Conservation (phyloP, 2,113 vertebrate genomes). For the Chrysochloris asiatica region DNA sequence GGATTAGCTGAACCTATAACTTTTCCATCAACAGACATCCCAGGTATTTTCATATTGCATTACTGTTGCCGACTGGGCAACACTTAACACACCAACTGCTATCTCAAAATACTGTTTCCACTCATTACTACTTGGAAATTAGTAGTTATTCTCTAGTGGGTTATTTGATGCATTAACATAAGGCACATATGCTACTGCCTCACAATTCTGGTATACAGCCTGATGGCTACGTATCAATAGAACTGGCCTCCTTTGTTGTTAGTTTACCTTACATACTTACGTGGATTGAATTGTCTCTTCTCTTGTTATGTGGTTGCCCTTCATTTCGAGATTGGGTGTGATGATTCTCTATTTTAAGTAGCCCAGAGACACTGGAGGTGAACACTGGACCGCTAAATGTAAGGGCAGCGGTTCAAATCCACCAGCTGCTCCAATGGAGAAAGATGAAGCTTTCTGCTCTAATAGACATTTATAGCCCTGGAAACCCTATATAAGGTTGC, state of each 20-base stretch:
- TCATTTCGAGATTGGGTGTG: not conserved
- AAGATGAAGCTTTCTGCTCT: no score
- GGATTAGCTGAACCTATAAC: not conserved
- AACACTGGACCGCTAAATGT: no score
- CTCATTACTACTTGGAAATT: not conserved
- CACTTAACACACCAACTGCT: no score
- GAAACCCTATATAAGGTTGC: no score
- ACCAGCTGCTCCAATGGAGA: no score
- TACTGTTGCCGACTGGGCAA: no score
- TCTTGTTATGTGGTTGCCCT: not conserved
- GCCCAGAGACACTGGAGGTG: no score
- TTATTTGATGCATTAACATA: not conserved
- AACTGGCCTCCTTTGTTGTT: not conserved
- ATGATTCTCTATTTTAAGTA: not conserved
- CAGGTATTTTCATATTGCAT: not conserved
- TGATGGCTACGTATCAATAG: not conserved
- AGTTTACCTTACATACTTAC: not conserved
- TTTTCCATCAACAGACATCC: not conserved
- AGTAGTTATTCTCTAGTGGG: no score
- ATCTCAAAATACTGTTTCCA: not conserved
- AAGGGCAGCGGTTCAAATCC: no score
- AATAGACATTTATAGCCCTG: no score
- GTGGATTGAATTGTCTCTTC: not conserved
- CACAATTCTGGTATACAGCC: not conserved
- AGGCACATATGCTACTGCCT: not conserved